Evolutionary conservation across 2,797 vertebrate genomes (phyloP), one percentile per base, ranked within the genome.

Genomic region (Molossus molossus): DNA sequence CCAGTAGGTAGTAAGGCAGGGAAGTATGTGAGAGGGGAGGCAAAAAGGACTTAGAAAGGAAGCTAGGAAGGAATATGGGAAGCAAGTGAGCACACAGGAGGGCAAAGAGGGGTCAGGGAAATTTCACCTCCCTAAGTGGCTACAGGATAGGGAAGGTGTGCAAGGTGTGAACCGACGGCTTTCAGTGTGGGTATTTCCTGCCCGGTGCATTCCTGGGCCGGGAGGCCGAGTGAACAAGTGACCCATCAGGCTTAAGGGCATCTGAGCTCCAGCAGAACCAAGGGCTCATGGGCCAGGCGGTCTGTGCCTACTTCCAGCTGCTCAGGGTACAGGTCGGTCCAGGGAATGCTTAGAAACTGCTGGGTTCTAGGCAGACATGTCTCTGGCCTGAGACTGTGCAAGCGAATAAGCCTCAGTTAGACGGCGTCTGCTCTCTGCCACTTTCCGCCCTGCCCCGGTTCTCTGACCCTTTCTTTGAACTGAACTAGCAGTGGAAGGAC

Each of bases 381-480:
- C 29, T 79, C 45, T 90, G 79, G 77, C 33, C 53, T 77, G 89
- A 79, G 64, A 33, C 1, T 15, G 5, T 70, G 7, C 53, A 0
- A 21, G 67, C 2, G 0, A 57, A 37, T 48, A 40, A 75, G 83
- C 33, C 73, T 64, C 50, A 2, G 27, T 29, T 69, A 60, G 76
- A 72, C 3, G 6, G 37, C 27, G 6, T 53, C 29, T 58, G 7
- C n/a, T 79, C n/a, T 45, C 53, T 37, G 80, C 64, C 70, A 23
- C 6, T n/a, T 62, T 25, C 53, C 13, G 10, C 48, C 20, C 48
- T 50, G 67, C 85, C 67, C 37, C 90, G 87, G 40, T 83, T 60
- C 84, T 65, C 90, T 33, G 29, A 65, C 62, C 90, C 15, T 69
- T 87, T 27, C 76, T 90, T 95, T 86, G 92, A 95, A 88, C 69